Base-by-base conservation (phyloP, 2,888 invertebrate genomes). In the Cheilosia scutellata region DNA sequence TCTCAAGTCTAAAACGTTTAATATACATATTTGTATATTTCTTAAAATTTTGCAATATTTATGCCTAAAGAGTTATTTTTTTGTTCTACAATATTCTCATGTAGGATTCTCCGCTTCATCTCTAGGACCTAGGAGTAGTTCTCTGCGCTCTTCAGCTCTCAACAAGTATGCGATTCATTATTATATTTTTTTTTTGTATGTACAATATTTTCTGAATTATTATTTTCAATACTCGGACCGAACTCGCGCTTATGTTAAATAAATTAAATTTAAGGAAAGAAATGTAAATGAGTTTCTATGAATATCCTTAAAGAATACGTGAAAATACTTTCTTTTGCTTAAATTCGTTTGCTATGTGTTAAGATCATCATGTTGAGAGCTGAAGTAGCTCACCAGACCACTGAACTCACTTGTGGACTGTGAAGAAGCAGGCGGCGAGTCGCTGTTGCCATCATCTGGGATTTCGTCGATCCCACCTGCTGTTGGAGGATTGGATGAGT, bases 311-410 rank as follows among this genome's bases (percentile, higher is more conserved):
- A n/a, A 60, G 75, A 71, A 71, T 83, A 70, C n/a, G 68, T 68
- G 68, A 74, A 63, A 84, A 80, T 89, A 89, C 89, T 89, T 88
- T 82, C 72, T 72, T 88, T 88, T 80, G 87, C 87, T 65, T 83
- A 88, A 79, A 89, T 86, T 90, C 89, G 89, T 89, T 91, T 93
- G 93, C 94, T 95, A 96, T 93, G 95, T 95, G 92, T 97, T 97
- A 90, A 97, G 94, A 92, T 97, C 97, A 91, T 97, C 97, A 91
- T 97, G 95, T 92, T 97, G 97, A 91, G 97, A 97, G 89, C 97
- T 97, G 93, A 97, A 97, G 93, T 98, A 98, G 91, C 97, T 97
- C 79, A 97, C 97, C 89, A 98, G 94, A 4, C 97, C 97, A 47
- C 97, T 97, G 92, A 97, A 97, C 91, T 97, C 97, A 62, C 97